Conservation (phyloP, 1,140 invertebrate species). For the Rhizoglyphus robini region DNA sequence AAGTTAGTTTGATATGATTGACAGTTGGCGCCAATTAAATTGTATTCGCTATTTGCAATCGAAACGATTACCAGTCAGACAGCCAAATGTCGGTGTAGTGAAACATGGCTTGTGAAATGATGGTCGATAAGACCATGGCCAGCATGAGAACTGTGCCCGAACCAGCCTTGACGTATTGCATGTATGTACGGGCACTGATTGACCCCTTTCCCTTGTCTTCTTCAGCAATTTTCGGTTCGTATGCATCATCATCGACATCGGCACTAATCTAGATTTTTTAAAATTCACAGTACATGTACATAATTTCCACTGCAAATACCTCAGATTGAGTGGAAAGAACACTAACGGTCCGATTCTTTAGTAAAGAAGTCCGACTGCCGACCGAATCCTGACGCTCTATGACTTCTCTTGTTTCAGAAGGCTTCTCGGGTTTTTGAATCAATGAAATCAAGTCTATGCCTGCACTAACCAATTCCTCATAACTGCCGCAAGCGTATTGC, state of each 20-base stretch:
- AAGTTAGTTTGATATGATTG: neutral
- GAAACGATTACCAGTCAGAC: constrained; percentile 22
- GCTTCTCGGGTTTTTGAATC: neutral
- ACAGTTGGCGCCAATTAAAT: neutral
- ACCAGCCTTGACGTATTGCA: constrained; percentile 25
- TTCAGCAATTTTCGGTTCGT: constrained; percentile 19
- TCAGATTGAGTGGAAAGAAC: constrained; percentile 7
- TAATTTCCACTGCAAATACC: too few species aligned
- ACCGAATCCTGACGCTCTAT: neutral
- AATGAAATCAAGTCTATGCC: constrained; percentile 18
- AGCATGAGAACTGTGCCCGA: constrained; percentile 21
- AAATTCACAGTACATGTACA: neutral
- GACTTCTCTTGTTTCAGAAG: neutral
- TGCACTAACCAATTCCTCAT: constrained; percentile 9
- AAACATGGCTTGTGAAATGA: constrained; percentile 27
- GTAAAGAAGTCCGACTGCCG: neutral
- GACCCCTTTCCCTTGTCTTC: constrained; percentile 24
- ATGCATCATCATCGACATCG: constrained; percentile 2
- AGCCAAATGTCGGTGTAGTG: constrained; percentile 29
- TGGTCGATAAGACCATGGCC: constrained; percentile 23
- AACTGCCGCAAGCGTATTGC: constrained; percentile 14
- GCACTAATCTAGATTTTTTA: neutral
- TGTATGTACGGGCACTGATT: constrained; percentile 23
- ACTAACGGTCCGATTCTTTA: neutral
- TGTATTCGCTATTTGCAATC: neutral